Evolutionary conservation across 2,888 invertebrate genomes (phyloP), one percentile per base, ranked within the genome.

Genomic region (Rapana venosa): DNA sequence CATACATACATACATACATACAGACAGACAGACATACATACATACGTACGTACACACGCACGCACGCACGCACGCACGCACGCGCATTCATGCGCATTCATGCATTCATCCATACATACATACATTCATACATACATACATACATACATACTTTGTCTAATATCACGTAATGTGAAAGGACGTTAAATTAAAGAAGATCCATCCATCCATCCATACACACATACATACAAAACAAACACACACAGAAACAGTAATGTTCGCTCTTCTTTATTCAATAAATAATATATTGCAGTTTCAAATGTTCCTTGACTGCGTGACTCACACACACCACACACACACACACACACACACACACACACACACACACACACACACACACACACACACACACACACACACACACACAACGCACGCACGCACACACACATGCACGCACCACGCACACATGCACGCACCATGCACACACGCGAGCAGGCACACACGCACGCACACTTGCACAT

Each of bases 331-430:
- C 47, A 47, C 47, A 47, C 47, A 47, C 66, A 66, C 66, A 66
- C 66, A 66, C 66, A 66, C 66, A 66, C 66, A 66, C 26, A 66
- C 66, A 66, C 66, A 66, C 26, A 77, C 77, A 77, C 77, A 77
- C 77, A 77, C 77, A 77, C 30, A 30, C 77, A 77, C 66, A 66
- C 66, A 66, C 66, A 26, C 66, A 66, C 66, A 26, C 26, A 22
- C 66, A 66, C 17, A 66, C 66, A 66, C 66, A 66, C 17, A 47
- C 47, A 47, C 47, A 47, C 47, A 47, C 47, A 47, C 47, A 47
- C 47, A 47, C 47, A 47, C 47, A 4, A 66, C 26, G 13, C 66
- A 66, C 26, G n/a, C 47, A 47, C 47, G 8, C 47, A 47, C 47
- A 47, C 47, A 47, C 47, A 47, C 47, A 47, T 47, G n/a, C 47